Base-by-base conservation (phyloP, 2,888 invertebrate genomes). In the Drosophila macrospina region DNA sequence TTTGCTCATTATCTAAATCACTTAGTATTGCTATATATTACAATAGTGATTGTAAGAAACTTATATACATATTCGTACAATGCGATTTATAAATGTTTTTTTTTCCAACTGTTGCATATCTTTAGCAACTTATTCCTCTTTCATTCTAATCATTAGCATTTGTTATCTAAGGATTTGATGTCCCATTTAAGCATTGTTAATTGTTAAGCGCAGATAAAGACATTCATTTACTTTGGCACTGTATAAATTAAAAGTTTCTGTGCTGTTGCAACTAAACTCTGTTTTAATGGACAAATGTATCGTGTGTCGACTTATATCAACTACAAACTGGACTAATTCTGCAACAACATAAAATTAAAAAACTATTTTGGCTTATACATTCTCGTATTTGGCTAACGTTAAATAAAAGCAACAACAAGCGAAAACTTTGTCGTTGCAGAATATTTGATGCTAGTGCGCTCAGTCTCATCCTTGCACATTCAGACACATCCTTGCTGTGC, bases 201-300 rank as follows among this genome's bases (percentile, higher is more conserved):
- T 34, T 36, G 34, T 26, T 7, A 69, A 72, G 60, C 66, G 60
- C 39, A 71, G 41, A 51, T 72, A 47, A 61, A 44, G 79, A 54
- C 57, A 69, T 65, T 80, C 63, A 78, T 80, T 67, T 71, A 65
- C 64, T 68, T 30, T 79, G 55, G 41, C 56, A 55, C 60, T 52
- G 66, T 56, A 59, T 62, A 76, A 60, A 64, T 65, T 62, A 62
- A 85, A 81, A 78, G 64, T 68, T 71, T 73, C 34, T n/a, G 20
- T 2, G 16, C 2, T 41, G 15, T 36, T 36, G 15, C 28, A 10
- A 26, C n/a, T 26, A 11, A 50, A 44, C 36, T 42, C 15, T 45
- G 36, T 41, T 16, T 51, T 39, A 36, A 61, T 45, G 6, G 36
- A 50, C 52, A 60, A 55, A 39, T 50, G 36, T n/a, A 51, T 51